Evolutionary conservation across 2,797 vertebrate genomes (phyloP).

Genomic region (Falco concolor): DNA sequence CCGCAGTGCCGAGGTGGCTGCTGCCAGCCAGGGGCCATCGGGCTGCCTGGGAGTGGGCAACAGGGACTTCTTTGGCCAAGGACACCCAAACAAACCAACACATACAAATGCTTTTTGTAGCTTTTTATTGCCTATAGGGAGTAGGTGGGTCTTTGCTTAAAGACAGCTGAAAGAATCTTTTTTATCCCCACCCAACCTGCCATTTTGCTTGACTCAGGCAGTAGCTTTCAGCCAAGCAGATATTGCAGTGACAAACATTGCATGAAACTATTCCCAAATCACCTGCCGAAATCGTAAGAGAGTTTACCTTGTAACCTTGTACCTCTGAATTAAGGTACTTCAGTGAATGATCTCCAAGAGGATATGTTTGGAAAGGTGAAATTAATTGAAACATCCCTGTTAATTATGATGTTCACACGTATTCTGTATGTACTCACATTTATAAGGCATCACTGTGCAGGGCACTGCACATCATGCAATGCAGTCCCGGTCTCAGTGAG

Average conservation of each 20-base stretch:
- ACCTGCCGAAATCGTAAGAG: background rate
- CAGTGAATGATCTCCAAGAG: background rate
- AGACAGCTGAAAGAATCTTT: background rate
- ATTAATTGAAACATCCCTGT: background rate
- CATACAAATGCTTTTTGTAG: background rate
- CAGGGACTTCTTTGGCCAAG: background rate
- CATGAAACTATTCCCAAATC: background rate
- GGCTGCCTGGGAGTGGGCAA: background rate
- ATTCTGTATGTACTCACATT: background rate
- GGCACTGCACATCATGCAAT: background rate
- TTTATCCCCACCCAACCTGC: background rate
- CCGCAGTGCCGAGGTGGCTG: background rate
- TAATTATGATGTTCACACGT: background rate
- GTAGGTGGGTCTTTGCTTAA: background rate
- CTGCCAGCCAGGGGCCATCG: background rate
- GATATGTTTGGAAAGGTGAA: background rate
- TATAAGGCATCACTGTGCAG: background rate
- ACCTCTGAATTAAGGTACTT: background rate
- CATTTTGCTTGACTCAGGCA: background rate
- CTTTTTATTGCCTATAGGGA: background rate
- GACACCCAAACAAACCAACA: background rate
- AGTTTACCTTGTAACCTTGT: background rate
- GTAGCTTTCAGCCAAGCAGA: background rate
- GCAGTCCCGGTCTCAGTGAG: background rate
- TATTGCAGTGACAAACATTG: background rate